Conservation (phyloP, 2,797 vertebrate genomes). For the Pachyuromys duprasi region DNA sequence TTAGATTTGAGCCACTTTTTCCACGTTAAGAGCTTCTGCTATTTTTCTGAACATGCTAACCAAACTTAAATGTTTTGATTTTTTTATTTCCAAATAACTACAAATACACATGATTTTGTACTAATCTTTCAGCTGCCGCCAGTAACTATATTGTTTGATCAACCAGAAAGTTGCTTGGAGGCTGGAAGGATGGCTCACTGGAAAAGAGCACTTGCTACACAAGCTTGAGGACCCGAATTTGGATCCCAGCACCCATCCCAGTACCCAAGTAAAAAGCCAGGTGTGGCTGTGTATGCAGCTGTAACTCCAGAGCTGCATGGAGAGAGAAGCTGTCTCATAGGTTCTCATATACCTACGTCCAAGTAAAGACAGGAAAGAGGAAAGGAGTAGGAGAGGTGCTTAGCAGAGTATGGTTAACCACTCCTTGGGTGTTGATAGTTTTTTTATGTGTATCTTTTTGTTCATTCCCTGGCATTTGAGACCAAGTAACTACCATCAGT, state of each 20-base stretch:
- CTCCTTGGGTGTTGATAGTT: background rate
- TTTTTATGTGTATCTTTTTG: background rate
- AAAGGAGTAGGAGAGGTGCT: background rate
- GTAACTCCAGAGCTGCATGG: background rate
- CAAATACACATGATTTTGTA: background rate
- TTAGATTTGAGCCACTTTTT: slow-evolving; percentile 29
- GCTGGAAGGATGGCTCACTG: background rate
- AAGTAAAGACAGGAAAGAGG: background rate
- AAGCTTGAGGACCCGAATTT: background rate
- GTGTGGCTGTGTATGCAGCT: background rate
- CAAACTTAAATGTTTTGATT: background rate
- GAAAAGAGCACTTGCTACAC: background rate
- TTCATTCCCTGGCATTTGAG: background rate
- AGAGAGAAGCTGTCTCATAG: background rate
- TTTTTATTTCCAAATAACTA: slow-evolving; percentile 57
- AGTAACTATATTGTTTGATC: background rate
- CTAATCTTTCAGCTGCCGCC: background rate
- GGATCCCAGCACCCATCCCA: background rate
- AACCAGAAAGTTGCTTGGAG: background rate
- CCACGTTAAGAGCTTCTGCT: background rate
- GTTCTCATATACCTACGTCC: no score
- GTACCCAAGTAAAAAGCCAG: background rate
- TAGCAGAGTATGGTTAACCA: background rate
- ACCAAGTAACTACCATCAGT: background rate
- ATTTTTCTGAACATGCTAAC: background rate